Conservation (phyloP, 2,113 vertebrate genomes). For the Atherinomorus stipes region DNA sequence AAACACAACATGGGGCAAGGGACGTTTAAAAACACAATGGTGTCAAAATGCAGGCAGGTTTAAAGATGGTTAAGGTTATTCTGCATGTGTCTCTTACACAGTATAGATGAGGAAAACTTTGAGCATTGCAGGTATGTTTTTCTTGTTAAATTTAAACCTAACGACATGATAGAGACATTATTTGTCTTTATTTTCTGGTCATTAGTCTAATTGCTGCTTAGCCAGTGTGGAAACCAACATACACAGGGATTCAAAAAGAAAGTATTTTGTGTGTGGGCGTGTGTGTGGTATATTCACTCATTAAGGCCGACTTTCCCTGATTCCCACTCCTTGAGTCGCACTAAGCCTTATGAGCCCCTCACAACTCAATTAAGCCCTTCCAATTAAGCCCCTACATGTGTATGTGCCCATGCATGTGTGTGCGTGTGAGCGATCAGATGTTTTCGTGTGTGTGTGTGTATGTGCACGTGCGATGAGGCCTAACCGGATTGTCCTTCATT, state of each 20-base stretch:
- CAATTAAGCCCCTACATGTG: constrained; percentile 74
- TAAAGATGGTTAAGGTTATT: background rate
- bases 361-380: constrained; percentile 82
- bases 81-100: background rate
- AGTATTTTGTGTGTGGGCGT: constrained; percentile 41
- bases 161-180: constrained; percentile 25
- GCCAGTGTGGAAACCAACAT: constrained; percentile 40
- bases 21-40: constrained; percentile 1
- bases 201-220: constrained; percentile 77
- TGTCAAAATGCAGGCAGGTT: background rate
- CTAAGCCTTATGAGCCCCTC: constrained; percentile 81
- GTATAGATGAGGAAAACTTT: background rate
- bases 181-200: constrained; percentile 63
- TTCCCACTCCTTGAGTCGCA: constrained; percentile 74
- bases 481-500: constrained; percentile 86
- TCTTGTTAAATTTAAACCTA: constrained; percentile 6
- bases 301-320: constrained; percentile 76
- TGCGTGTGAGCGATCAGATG: constrained; percentile 3
- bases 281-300: constrained; percentile 70
- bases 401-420: constrained; percentile 26
- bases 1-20: constrained; percentile 48
- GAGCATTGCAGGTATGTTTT: constrained; percentile 24
- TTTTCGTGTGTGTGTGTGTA: constrained; percentile 15
- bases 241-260: constrained; percentile 54
- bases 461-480: constrained; percentile 46